Conservation (phyloP, 2,113 vertebrate genomes). For the Melanostigma gelatinosum region DNA sequence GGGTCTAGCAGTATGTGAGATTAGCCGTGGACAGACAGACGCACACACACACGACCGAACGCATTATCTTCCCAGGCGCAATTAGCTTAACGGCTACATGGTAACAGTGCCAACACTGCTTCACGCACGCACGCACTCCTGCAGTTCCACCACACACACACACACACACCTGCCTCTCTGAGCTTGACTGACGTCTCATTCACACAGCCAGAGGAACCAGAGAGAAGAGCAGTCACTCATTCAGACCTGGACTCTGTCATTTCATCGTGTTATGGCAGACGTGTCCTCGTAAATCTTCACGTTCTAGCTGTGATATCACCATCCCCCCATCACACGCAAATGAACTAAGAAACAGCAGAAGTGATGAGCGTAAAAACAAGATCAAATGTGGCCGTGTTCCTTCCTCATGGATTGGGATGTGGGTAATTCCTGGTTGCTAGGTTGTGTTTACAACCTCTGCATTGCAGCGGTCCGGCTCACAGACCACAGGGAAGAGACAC, state of each 20-base stretch:
- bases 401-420: background rate
- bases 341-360: background rate
- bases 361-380: background rate
- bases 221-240: background rate
- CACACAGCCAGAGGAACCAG: background rate
- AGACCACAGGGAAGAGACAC: background rate
- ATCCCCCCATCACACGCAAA: background rate
- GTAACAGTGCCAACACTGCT: background rate
- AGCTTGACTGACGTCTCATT: constrained; percentile 12
- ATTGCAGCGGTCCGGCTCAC: background rate
- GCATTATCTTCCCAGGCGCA: background rate
- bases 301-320: background rate
- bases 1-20: background rate
- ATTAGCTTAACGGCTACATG: background rate
- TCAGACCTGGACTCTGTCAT: background rate
- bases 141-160: too few species aligned
- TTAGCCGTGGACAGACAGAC: too few species aligned
- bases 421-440: background rate
- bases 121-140: too few species aligned
- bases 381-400: background rate
- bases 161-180: background rate
- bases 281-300: background rate
- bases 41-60: background rate
- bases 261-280: background rate
- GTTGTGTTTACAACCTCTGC: background rate